Percentiles rank a stretch among this genome's conserved stretches.
Conservation (phyloP, 2,113 vertebrate species). For the Pluvianellus socialis region DNA sequence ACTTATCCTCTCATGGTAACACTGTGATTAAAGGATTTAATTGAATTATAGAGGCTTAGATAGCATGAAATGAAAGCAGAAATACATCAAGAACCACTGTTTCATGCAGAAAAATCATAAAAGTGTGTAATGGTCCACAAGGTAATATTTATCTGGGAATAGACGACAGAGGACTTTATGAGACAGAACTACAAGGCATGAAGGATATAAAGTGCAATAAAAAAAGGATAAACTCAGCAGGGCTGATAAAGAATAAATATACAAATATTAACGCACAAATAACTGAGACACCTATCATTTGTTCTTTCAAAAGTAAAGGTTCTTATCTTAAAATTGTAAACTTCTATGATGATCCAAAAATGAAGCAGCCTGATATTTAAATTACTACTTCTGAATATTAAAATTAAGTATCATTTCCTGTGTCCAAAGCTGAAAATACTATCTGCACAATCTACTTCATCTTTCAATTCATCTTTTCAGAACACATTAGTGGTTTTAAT, state of each 20-base stretch:
- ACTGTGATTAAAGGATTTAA: constrained; percentile 31
- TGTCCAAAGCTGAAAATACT: neutral
- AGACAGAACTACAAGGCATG: constrained; percentile 16
- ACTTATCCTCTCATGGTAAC: neutral
- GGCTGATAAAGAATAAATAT: neutral
- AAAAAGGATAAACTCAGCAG: constrained; percentile 3
- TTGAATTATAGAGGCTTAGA: constrained; percentile 26
- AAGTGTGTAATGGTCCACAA: constrained; percentile 36
- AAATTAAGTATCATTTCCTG: neutral
- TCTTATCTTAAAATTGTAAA: neutral
- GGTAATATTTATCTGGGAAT: constrained; percentile 25
- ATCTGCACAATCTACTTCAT: neutral
- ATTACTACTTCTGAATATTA: neutral
- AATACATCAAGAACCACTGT: constrained; percentile 36
- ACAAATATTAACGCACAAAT: constrained; percentile 2
- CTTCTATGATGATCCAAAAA: neutral
- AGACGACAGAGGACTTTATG: constrained; percentile 37
- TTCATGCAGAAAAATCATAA: constrained; percentile 32
- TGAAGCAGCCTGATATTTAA: neutral
- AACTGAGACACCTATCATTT: neutral
- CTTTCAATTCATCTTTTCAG: neutral
- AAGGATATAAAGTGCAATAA: constrained; percentile 40
- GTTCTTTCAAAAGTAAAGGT: neutral
- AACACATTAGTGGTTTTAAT: neutral
- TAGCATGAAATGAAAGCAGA: constrained; percentile 48